Conservation (phyloP, 2,888 invertebrate species). For the Dryocosmus kuriphilus region DNA sequence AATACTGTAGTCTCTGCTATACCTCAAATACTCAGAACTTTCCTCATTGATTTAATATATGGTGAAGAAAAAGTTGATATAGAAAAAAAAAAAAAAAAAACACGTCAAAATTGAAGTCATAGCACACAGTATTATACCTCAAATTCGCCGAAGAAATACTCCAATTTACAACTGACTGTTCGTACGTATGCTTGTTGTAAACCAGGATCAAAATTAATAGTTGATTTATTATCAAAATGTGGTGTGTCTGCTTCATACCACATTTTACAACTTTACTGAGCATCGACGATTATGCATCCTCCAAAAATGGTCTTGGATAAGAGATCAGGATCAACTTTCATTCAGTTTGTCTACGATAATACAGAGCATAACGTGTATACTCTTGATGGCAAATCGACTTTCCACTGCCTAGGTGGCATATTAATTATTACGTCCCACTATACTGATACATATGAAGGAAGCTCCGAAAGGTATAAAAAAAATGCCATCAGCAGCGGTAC, state of each 20-base stretch:
- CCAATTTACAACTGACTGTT: conserved; percentile 45
- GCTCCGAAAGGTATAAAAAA: no score
- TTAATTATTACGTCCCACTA: background rate
- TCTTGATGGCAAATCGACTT: background rate
- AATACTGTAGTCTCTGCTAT: conserved; percentile 35
- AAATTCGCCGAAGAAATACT: conserved; percentile 43
- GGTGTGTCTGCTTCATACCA: conserved; percentile 46
- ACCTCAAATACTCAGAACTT: conserved; percentile 36
- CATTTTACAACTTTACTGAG: conserved; percentile 44
- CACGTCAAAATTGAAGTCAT: conserved; percentile 41
- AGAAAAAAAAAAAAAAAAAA: no score
- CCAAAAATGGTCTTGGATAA: conserved; percentile 3
- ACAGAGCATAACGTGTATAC: conserved; percentile 54
- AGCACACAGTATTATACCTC: conserved; percentile 45
- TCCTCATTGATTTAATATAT: conserved; percentile 39
- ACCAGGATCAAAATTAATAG: conserved; percentile 46
- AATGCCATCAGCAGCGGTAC: no score
- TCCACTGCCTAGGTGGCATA: conserved; percentile 33
- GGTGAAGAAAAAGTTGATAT: background rate
- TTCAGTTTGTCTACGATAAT: conserved; percentile 53
- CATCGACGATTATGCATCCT: conserved; percentile 42
- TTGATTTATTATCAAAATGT: conserved; percentile 44
- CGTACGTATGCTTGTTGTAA: conserved; percentile 45
- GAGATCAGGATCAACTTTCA: conserved; percentile 3
- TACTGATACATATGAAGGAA: no score